Base-by-base conservation (phyloP, 2,888 invertebrate genomes). In the Atrina japonica region DNA sequence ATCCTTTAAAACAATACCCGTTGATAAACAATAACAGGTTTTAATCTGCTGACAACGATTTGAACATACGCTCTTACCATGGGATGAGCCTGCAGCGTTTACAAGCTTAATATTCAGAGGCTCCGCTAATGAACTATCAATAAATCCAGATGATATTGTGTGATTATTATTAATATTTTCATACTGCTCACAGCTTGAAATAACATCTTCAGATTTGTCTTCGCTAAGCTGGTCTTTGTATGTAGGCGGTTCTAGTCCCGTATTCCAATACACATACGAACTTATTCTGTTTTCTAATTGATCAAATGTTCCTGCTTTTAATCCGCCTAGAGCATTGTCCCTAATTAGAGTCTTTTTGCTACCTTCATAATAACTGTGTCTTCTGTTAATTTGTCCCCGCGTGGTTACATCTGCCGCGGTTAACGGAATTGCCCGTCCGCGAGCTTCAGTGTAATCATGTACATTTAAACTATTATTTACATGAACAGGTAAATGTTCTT, bases 251-350 rank as follows among this genome's bases (percentile, higher is more conserved):
- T 21, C 25, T 7, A 25, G 6, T n/a, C 52, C 52, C 11, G 25
- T 14, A 0, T 25, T 27, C 52, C 52, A 52, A 25, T 52, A 52
- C 18, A 52, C 21, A 52, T 25, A 52, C 25, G 52, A 52, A 14
- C 52, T 25, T 25, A 14, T 25, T 25, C 52, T 52, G 7, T 47
- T 16, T 21, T 47, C 18, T 16, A n/a, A 47, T 9, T 47, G 47
- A 6, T n/a, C 5, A 47, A n/a, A 16, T 47, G 16, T 9, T 47
- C 21, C 47, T 18, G 35, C 5, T 35, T 7, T 35, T 35, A 35
- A 35, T 35, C 35, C 35, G 35, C 5, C 35, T 11, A 7, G 5
- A 35, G 5, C 35, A 35, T 11, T 35, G 35, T 35, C 35, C 35
- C 35, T 35, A 35, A 35, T 35, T 35, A 11, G 35, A 35, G 35